Evolutionary conservation across 2,797 vertebrate genomes (phyloP), one percentile per base, ranked within the genome.

Genomic region (Gadopsis bispinosus): DNA sequence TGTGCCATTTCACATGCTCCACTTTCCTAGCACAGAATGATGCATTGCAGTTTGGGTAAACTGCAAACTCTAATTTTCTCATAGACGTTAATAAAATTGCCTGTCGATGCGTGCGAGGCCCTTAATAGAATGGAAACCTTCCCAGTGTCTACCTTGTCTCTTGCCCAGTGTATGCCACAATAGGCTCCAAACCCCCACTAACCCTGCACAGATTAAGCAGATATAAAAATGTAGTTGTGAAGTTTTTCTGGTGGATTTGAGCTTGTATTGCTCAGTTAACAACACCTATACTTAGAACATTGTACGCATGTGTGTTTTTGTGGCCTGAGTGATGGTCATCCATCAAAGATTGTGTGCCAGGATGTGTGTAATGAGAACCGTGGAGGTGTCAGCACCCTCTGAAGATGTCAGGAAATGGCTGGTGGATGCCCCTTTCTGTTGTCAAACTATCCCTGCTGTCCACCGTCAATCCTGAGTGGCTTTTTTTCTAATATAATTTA

Each of bases 361-460:
- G 31, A 78, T 73, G 75, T 75, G 69, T 72, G 76, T 80, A 70
- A 81, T 59, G 58, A 81, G 41, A 59, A 69, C 4, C 2, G 35
- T 61, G 48, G 5, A 78, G 43, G 47, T 70, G 73, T 75, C 72
- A 65, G 53, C 20, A 41, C 54, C 53, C 58, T 63, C 53, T 65
- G 53, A 69, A 56, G 62, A 78, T 65, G 63, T 68, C 51, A 72
- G 67, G 63, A 78, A 80, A 80, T 74, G 39, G 45, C 64, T 67
- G 26, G 14, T 62, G 50, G 58, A 62, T 50, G 64, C 33, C 11
- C 14, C 20, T 50, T 73, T 33, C 69, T 67, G 63, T 53, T 56
- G 56, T 68, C 51, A 69, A 26, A 48, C 39, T 20, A n/a, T 48
- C 60, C 60, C 59, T 66, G 71, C 77, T 26, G 61, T 77, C 62